These are phyloP conservation scores for Bellardia bayeri DNA, from an alignment of 2,888 invertebrate species.

Conservation along the genomic window DNA sequence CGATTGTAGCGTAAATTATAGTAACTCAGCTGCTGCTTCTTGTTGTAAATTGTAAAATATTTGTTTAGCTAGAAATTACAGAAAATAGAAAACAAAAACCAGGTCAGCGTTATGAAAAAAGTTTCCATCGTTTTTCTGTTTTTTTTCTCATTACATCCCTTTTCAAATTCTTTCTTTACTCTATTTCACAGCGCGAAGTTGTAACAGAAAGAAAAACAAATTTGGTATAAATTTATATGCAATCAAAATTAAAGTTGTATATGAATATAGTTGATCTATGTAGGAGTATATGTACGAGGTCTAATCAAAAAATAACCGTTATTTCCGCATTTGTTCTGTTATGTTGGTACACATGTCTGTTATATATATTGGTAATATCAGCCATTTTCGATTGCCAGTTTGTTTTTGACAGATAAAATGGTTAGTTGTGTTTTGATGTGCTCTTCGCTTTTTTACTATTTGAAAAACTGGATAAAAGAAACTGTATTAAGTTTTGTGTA, in stretches of 20 bases:
- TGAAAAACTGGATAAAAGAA: too few species aligned
- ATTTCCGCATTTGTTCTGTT: too few species aligned
- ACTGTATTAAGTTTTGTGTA: too few species aligned
- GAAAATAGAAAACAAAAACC: slow-evolving; percentile 41
- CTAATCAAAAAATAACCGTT: too few species aligned
- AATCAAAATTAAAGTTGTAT: slow-evolving; percentile 35
- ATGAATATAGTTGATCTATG: background rate
- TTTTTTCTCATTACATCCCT: background rate
- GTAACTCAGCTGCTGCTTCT: background rate
- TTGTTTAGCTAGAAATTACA: slow-evolving; percentile 32
- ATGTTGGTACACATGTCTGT: too few species aligned
- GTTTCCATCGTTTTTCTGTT: slow-evolving; percentile 5
- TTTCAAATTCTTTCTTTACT: background rate
- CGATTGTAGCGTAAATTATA: background rate
- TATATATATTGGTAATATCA: too few species aligned
- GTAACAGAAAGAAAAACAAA: slow-evolving; percentile 10
- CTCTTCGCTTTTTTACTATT: too few species aligned
- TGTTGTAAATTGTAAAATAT: slow-evolving; percentile 39
- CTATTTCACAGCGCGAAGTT: slow-evolving; percentile 12
- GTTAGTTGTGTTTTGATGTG: too few species aligned
- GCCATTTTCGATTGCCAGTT: too few species aligned
- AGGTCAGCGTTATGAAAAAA: slow-evolving; percentile 29
- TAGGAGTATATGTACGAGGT: background rate
- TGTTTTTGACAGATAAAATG: too few species aligned
- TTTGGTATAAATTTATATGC: slow-evolving; percentile 10